These are phyloP conservation scores for Xanthia togata DNA, from an alignment of 2,888 invertebrate species.

Conservation along the genomic window DNA sequence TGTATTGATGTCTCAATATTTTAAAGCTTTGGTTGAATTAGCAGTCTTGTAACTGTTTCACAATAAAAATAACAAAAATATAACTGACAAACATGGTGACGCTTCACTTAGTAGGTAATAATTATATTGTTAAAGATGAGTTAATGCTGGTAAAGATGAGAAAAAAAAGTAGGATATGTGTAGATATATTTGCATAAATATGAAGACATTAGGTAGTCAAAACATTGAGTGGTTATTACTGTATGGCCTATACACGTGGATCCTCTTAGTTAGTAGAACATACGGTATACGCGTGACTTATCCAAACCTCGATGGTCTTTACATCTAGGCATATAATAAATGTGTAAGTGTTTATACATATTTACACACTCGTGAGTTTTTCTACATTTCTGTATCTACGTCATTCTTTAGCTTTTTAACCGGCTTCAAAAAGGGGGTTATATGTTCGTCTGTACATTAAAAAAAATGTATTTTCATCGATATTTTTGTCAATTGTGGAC, in stretches of 20 bases:
- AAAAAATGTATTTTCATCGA: too few relatives aligned
- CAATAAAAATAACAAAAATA: slow-evolving; percentile 45
- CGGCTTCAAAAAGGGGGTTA: too few relatives aligned
- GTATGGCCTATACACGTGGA: slow-evolving; percentile 45
- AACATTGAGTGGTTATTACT: slow-evolving; percentile 25
- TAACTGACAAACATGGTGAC: slow-evolving; percentile 29
- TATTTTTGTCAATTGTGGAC: too few relatives aligned
- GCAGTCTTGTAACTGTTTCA: slow-evolving; percentile 58
- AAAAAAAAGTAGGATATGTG: slow-evolving; percentile 2
- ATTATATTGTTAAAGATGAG: slow-evolving; percentile 35
- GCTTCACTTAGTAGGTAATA: slow-evolving; percentile 24
- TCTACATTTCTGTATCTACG: background rate
- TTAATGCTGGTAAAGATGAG: background rate
- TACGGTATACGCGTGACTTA: slow-evolving; percentile 53
- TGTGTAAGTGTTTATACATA: background rate
- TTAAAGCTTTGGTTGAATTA: slow-evolving; percentile 67
- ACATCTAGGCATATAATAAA: background rate
- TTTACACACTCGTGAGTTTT: background rate
- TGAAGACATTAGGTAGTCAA: slow-evolving; percentile 34
- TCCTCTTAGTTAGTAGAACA: slow-evolving; percentile 14
- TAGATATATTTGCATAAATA: slow-evolving; percentile 13
- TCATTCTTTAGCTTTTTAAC: background rate
- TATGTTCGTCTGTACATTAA: too few relatives aligned
- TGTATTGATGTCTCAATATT: slow-evolving; percentile 76
- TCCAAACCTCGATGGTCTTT: slow-evolving; percentile 61